These are phyloP conservation scores for Acromyrmex echinatior DNA, from an alignment of 1,140 invertebrate species.

Conservation along the genomic window DNA sequence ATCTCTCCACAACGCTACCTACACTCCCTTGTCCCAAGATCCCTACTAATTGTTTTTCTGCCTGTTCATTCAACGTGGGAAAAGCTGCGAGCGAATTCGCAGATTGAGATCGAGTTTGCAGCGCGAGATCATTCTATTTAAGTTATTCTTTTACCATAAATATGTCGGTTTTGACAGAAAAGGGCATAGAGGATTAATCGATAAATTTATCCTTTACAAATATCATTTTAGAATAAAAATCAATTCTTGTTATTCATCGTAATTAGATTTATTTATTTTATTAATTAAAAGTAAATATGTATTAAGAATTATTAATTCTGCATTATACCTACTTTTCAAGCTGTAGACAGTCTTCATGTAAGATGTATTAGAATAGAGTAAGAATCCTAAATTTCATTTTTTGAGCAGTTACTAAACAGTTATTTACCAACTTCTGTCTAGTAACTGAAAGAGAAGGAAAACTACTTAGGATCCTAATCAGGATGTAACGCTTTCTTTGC, in stretches of 20 bases:
- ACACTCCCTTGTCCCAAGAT: conserved; percentile 52
- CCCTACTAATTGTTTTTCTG: conserved; percentile 73
- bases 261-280: not conserved
- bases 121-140: conserved; percentile 24
- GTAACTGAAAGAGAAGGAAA: no score
- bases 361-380: not conserved
- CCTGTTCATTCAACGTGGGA: conserved; percentile 66
- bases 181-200: not conserved
- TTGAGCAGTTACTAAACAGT: no score
- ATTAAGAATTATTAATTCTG: not conserved
- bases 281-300: not conserved
- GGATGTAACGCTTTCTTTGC: no score
- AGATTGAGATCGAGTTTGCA: conserved; percentile 48
- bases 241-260: not conserved
- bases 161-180: not conserved
- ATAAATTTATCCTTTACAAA: not conserved
- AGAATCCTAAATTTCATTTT: not conserved
- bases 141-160: not conserved
- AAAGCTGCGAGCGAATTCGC: conserved; percentile 46
- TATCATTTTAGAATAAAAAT: not conserved
- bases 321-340: not conserved
- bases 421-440: no score
- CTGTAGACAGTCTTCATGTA: not conserved
- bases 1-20: conserved; percentile 69
- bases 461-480: no score